phyloP scores from a whole-genome alignment of 2,888 invertebrate species.

The Panorpa germanica region DNA sequence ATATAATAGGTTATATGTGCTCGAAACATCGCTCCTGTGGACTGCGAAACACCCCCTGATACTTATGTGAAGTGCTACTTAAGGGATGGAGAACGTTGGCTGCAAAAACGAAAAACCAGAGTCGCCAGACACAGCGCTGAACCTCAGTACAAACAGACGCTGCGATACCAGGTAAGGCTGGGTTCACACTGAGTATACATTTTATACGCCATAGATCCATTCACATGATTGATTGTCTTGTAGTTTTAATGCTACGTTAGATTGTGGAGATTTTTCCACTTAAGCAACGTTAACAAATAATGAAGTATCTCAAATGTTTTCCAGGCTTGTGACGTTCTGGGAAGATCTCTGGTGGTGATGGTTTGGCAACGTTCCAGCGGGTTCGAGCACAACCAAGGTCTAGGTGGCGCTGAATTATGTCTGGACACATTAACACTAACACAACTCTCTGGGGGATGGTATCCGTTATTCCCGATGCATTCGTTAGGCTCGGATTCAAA shows the following conservation, averaged over 20 bases:
- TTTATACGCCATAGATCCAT: no score
- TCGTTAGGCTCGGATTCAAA: slow-evolving; percentile 46
- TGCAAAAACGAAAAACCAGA: slow-evolving; percentile 82
- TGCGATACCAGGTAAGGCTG: slow-evolving; percentile 51
- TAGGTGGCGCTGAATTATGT: slow-evolving; percentile 75
- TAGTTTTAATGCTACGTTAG: neutral
- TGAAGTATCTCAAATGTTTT: slow-evolving; percentile 8
- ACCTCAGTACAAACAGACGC: slow-evolving; percentile 73
- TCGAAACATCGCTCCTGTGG: slow-evolving; percentile 44
- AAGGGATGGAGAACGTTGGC: slow-evolving; percentile 71
- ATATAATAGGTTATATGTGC: slow-evolving; percentile 38
- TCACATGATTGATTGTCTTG: neutral
- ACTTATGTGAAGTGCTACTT: slow-evolving; percentile 90
- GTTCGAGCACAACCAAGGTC: slow-evolving; percentile 62
- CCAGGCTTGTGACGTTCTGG: slow-evolving; percentile 52
- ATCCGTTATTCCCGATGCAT: slow-evolving; percentile 75
- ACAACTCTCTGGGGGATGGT: slow-evolving; percentile 75
- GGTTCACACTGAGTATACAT: slow-evolving; percentile 5
- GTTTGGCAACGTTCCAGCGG: slow-evolving; percentile 82
- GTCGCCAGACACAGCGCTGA: slow-evolving; percentile 64
- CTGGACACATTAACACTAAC: slow-evolving; percentile 65
- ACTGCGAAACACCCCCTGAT: slow-evolving; percentile 58
- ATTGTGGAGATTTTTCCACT: neutral
- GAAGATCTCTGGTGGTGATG: slow-evolving; percentile 73
- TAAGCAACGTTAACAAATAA: neutral